A percentile compares a stretch with the other conserved stretches of the same genome.
Evolutionary conservation across 92 coral and sea anemone genomes (phyloP).

Genomic region (Siderastrea siderea): DNA sequence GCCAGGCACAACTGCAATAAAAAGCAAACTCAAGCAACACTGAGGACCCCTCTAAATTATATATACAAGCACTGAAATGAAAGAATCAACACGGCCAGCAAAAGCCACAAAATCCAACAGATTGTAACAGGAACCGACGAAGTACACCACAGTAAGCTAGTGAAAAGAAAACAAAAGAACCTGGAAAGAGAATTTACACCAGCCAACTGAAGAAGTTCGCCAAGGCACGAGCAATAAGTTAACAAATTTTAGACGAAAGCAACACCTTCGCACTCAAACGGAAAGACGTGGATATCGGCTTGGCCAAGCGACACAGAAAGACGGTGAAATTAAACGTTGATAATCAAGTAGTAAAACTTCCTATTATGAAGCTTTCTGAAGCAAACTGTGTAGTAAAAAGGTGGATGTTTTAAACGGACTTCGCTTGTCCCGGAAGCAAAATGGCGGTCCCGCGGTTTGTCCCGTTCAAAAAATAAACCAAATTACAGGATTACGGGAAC

Average conservation of each 20-base stretch:
- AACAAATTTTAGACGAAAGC: neutral
- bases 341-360: neutral
- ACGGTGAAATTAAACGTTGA: neutral
- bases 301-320: neutral
- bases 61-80: no score
- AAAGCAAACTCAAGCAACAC: no score
- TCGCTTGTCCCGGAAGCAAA: constrained; percentile 2
- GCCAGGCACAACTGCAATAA: no score
- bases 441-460: neutral
- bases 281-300: neutral
- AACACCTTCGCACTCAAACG: neutral
- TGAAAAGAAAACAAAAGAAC: no score
- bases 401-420: neutral
- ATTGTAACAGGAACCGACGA: no score
- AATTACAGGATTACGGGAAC: neutral
- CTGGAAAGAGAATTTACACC: no score
- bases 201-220: no score
- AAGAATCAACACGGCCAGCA: no score
- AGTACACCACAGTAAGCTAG: no score
- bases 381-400: neutral
- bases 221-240: neutral
- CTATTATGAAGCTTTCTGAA: neutral
- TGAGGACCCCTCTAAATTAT: no score
- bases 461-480: neutral
- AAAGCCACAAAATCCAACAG: no score